These are phyloP conservation scores for Flexamia atlantica DNA, from an alignment of 2,888 invertebrate species.

Conservation along the genomic window DNA sequence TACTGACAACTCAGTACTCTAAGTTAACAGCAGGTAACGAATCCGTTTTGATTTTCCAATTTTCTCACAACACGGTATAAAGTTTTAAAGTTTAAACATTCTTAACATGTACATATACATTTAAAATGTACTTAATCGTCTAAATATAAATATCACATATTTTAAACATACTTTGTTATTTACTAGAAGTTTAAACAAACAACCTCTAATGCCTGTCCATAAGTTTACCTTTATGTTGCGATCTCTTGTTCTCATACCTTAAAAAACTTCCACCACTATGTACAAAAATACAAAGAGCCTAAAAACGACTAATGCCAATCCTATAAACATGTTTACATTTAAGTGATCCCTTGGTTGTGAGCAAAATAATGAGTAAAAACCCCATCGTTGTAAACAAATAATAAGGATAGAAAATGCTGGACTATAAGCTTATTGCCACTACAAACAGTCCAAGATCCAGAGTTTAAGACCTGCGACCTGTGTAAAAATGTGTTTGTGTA, in stretches of 20 bases:
- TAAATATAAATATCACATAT: slow-evolving; percentile 35
- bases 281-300: slow-evolving; percentile 36
- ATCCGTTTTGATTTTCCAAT: background rate
- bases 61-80: slow-evolving; percentile 22
- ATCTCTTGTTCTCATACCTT: background rate
- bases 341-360: slow-evolving; percentile 36
- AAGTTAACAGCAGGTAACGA: background rate
- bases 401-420: background rate
- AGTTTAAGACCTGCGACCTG: background rate
- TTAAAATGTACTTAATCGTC: slow-evolving; percentile 17
- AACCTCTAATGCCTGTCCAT: slow-evolving; percentile 1
- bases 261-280: background rate
- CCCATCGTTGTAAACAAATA: slow-evolving; percentile 2
- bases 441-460: background rate
- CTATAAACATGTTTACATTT: slow-evolving; percentile 20
- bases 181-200: slow-evolving; percentile 9
- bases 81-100: slow-evolving; percentile 5
- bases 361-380: slow-evolving; percentile 15
- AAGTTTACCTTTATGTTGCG: background rate
- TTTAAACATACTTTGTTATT: slow-evolving; percentile 19
- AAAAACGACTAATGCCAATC: slow-evolving; percentile 32
- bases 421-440: background rate
- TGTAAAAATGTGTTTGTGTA: background rate
- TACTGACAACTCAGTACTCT: background rate
- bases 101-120: slow-evolving; percentile 28